phyloP scores from a whole-genome alignment of 1,140 invertebrate genomes.

The Drosophila rhopaloa region DNA sequence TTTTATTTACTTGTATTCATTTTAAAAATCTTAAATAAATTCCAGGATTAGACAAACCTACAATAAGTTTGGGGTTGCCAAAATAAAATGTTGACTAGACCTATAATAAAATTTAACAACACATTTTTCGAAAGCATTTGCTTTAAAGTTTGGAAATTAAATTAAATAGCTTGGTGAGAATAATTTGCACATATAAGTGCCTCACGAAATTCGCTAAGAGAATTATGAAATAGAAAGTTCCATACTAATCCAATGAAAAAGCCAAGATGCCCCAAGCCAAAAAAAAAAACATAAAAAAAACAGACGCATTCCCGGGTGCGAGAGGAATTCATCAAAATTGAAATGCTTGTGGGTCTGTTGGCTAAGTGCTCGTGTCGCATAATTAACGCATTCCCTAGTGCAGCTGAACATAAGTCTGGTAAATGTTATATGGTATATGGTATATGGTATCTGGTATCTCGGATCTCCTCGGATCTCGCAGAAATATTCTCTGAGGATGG shows the following conservation, averaged over 20 bases:
- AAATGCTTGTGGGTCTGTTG: slow-evolving; percentile 51
- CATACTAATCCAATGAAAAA: slow-evolving; percentile 10
- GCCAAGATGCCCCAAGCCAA: slow-evolving; percentile 3
- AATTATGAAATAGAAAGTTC: neutral
- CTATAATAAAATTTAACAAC: no score
- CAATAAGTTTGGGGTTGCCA: no score
- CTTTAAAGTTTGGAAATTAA: no score
- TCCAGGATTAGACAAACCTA: no score
- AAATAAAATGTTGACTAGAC: no score
- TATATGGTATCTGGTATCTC: slow-evolving; percentile 1
- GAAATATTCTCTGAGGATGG: slow-evolving; percentile 9
- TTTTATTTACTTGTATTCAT: no score
- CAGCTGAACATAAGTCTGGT: slow-evolving; percentile 4
- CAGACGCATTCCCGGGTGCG: neutral
- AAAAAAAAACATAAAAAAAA: neutral
- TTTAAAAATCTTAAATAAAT: no score
- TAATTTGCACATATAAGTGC: no score
- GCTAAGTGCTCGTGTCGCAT: slow-evolving; percentile 62
- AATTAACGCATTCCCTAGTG: slow-evolving; percentile 66
- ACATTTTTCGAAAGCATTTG: no score
- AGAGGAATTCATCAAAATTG: slow-evolving; percentile 64
- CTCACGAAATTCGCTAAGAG: no score
- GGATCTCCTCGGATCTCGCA: slow-evolving; percentile 3
- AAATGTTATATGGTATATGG: neutral
- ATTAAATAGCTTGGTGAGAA: no score